Evolutionary conservation across 64 coral and sea anemone genomes (phyloP).

Genomic region (Montipora efflorescens): DNA sequence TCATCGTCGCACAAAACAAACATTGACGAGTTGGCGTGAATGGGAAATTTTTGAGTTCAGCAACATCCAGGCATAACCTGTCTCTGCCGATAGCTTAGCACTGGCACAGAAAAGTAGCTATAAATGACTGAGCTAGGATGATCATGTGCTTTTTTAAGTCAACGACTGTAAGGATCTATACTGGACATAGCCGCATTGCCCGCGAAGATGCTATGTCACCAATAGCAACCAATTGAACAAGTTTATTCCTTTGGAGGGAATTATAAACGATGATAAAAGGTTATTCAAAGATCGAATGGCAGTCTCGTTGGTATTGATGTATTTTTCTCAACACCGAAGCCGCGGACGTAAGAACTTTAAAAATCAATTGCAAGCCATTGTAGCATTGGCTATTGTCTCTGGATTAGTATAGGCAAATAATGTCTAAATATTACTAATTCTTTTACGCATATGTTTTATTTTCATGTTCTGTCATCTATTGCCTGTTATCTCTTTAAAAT

Average conservation of each 20-base stretch:
- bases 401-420: background rate
- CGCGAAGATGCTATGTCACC: background rate
- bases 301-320: background rate
- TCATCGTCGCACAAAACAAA: too few species aligned
- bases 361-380: background rate
- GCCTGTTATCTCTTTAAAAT: too few species aligned
- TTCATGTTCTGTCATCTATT: background rate
- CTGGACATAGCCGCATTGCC: background rate
- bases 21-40: too few species aligned
- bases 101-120: background rate
- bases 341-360: background rate
- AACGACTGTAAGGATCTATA: background rate
- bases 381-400: background rate
- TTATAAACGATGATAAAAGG: background rate
- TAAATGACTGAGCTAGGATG: background rate
- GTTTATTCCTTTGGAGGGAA: background rate
- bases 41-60: too few species aligned
- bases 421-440: background rate
- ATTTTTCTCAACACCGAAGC: background rate
- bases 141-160: background rate
- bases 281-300: background rate
- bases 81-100: background rate
- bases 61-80: too few species aligned
- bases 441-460: background rate
- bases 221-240: background rate